Base-by-base conservation (phyloP, 2,113 vertebrate genomes). In the Entelurus aequoreus region DNA sequence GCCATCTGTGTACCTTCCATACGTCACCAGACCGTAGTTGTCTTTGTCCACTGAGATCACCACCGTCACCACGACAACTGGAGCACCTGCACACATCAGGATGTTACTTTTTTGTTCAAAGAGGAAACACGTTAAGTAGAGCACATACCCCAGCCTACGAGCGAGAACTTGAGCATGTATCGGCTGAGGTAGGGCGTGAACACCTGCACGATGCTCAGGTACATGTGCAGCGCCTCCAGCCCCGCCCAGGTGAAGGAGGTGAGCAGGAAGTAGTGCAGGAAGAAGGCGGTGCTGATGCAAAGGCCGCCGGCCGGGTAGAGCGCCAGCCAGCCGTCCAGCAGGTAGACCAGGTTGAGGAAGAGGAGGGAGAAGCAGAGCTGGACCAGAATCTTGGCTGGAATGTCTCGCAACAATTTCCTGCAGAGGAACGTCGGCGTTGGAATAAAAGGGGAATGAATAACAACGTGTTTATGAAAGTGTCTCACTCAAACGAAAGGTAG, bases 221-320 rank as follows among this genome's bases (percentile, higher is more conserved):
- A 98, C 94, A 99, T 96, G 79, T 99, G 96, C 79, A 98, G 90
- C 46, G 95, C 95, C 89, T 98, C 97, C 51, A 99, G 91, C 42
- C 94, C 96, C 86, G 96, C 94, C 97, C 97, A 98, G 5, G 97
- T 97, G 82, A 99, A 98, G 6, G 96, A 95, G 14, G 90, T 92
- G 83, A 99, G 84, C 67, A 99, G 90, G 75, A 98, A 96, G 90
- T 98, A 99, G 82, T 99, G 97, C 80, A 99, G 90, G 83, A 98
- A 94, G 63, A 92, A 92, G 71, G 93, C 97, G 9, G 93, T 92
- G 64, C 93, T 88, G 54, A 94, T 93, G 77, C 97, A 99, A 0
- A 98, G 85, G 62, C 90, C 88, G 42, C 37, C 36, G 0, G 71
- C 80, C 0, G 82, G 73, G 76, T 93, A 94, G 2, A 91, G 75